Percentiles rank a stretch among this genome's conserved stretches.
These are phyloP conservation scores for Aphis craccivora DNA, from an alignment of 1,140 invertebrate species.

Conservation along the genomic window DNA sequence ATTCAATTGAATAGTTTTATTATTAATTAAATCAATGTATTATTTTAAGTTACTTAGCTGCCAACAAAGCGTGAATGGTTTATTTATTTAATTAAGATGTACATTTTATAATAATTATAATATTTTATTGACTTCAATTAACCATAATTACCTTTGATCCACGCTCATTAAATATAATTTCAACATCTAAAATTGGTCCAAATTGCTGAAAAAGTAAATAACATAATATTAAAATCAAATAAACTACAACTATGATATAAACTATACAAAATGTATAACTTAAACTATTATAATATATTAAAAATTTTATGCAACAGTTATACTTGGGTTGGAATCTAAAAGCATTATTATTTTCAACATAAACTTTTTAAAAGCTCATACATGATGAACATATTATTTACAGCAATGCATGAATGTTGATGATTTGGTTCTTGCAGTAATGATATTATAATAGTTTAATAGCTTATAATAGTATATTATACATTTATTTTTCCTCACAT, in stretches of 20 bases:
- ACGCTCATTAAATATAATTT: constrained; percentile 99
- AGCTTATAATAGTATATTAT: neutral
- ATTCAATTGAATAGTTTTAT: neutral
- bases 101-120: constrained; percentile 35
- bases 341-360: constrained; percentile 50
- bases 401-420: constrained; percentile 41
- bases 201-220: constrained; percentile 85
- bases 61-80: constrained; percentile 49
- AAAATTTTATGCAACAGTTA: neutral
- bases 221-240: constrained; percentile 61
- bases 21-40: constrained; percentile 20
- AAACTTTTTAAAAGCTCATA: constrained; percentile 46
- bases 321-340: neutral
- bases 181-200: constrained; percentile 97
- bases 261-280: neutral
- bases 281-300: neutral
- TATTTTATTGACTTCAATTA: neutral
- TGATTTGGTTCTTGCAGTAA: constrained; percentile 19
- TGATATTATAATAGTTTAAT: neutral
- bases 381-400: neutral
- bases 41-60: constrained; percentile 47
- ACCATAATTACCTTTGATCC: constrained; percentile 93
- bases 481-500: neutral
- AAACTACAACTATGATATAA: neutral
- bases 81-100: constrained; percentile 22